Evolutionary conservation across 2,113 vertebrate genomes (phyloP).

Genomic region (Cisticola juncidis): DNA sequence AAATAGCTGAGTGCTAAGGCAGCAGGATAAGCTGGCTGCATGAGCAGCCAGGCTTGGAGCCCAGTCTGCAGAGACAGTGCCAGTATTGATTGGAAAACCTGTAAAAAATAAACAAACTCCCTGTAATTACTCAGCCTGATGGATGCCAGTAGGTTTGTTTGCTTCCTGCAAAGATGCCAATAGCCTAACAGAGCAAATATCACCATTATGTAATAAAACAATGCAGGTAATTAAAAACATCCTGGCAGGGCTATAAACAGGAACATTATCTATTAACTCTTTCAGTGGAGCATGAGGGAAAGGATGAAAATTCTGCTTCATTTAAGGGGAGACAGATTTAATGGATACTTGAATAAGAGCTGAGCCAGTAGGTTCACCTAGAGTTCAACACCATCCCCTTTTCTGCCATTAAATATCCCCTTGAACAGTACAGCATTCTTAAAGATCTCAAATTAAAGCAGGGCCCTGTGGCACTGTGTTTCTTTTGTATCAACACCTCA

Average conservation of each 20-base stretch:
- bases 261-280: slow-evolving; percentile 5
- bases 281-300: neutral
- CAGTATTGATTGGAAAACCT: slow-evolving; percentile 18
- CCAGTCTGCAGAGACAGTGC: neutral
- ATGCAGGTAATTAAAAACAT: slow-evolving; percentile 37
- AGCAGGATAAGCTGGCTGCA: neutral
- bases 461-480: neutral
- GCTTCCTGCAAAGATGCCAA: slow-evolving; percentile 44
- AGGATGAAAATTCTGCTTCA: neutral
- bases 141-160: slow-evolving; percentile 47
- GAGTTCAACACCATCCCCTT: neutral
- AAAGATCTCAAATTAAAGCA: neutral
- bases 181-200: slow-evolving; percentile 2
- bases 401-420: neutral
- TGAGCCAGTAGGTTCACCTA: neutral
- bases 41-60: neutral
- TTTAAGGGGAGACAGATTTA: neutral
- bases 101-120: slow-evolving; percentile 32
- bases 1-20: neutral
- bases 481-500: neutral
- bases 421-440: neutral
- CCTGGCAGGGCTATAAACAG: neutral
- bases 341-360: neutral
- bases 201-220: slow-evolving; percentile 22
- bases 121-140: slow-evolving; percentile 52